These are phyloP conservation scores for Helleia helle DNA, from an alignment of 2,888 invertebrate species.

Conservation along the genomic window DNA sequence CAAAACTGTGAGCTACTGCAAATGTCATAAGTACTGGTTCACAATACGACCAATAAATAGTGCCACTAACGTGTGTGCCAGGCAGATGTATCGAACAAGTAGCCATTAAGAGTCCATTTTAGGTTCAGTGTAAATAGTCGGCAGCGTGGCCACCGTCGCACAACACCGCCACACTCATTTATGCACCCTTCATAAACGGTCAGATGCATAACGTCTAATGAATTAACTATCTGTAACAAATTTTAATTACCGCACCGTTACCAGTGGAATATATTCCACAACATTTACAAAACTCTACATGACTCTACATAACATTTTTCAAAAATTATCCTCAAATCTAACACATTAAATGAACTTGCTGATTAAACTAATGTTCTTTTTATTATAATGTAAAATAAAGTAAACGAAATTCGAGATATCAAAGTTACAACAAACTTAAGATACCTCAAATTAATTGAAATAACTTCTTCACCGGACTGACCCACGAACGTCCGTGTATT, in stretches of 20 bases:
- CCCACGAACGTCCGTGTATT: slow-evolving; percentile 1
- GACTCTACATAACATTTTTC: no score
- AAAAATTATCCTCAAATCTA: no score
- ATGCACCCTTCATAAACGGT: slow-evolving; percentile 67
- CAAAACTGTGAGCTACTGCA: slow-evolving; percentile 9
- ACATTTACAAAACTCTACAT: neutral
- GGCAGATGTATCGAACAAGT: slow-evolving; percentile 66
- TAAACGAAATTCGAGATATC: no score
- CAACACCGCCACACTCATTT: slow-evolving; percentile 52
- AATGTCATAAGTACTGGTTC: neutral
- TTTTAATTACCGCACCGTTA: neutral
- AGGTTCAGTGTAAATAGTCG: slow-evolving; percentile 61
- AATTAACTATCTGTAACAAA: slow-evolving; percentile 8
- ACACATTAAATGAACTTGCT: no score
- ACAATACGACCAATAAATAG: slow-evolving; percentile 38
- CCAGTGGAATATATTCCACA: no score
- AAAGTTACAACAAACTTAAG: slow-evolving; percentile 4
- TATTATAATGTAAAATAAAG: no score
- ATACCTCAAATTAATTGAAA: slow-evolving; percentile 1
- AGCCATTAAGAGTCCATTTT: slow-evolving; percentile 69
- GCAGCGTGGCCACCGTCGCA: slow-evolving; percentile 45
- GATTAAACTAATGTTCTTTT: no score
- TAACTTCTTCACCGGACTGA: neutral
- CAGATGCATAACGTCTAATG: slow-evolving; percentile 42
- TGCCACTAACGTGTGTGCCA: slow-evolving; percentile 53